Percentiles rank a stretch among this genome's conserved stretches.
Conservation (phyloP, 2,113 vertebrate genomes). For the Notarius quadriscutis region DNA sequence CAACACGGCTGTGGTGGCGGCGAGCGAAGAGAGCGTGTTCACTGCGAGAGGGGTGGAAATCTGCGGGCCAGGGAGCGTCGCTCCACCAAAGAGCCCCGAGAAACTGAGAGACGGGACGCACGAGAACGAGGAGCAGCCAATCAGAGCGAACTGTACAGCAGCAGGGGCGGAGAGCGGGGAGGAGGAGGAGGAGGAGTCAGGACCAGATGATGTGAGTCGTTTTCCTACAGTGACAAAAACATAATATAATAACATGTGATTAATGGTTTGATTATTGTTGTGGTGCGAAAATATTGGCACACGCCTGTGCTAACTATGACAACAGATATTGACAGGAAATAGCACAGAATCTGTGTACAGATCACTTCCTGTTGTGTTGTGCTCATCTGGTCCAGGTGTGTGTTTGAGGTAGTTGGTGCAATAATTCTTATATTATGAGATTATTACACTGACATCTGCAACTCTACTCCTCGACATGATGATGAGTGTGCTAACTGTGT, state of each 20-base stretch:
- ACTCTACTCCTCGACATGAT: background rate
- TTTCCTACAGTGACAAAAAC: background rate
- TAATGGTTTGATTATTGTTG: background rate
- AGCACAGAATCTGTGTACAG: background rate
- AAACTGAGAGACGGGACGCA: constrained; percentile 20
- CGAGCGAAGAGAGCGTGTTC: constrained; percentile 77
- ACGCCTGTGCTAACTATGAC: background rate
- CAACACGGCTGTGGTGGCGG: constrained; percentile 61
- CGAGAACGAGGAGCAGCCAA: constrained; percentile 29
- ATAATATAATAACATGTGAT: no score
- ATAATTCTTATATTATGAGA: no score
- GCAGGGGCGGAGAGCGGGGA: constrained; percentile 31
- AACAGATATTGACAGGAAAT: background rate
- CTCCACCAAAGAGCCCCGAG: background rate
- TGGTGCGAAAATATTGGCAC: background rate
- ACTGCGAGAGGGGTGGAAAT: constrained; percentile 87
- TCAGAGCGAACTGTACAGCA: background rate
- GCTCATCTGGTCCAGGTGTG: no score
- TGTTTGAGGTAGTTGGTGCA: background rate
- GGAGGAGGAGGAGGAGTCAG: constrained; percentile 63
- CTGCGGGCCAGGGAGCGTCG: constrained; percentile 61
- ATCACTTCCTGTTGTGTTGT: background rate
- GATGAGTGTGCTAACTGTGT: background rate
- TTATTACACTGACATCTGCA: background rate
- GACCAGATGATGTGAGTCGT: constrained; percentile 83